Evolutionary conservation across 2,888 invertebrate species (phyloP), one percentile per base, ranked within the genome.

Genomic region (Idaea biselata): DNA sequence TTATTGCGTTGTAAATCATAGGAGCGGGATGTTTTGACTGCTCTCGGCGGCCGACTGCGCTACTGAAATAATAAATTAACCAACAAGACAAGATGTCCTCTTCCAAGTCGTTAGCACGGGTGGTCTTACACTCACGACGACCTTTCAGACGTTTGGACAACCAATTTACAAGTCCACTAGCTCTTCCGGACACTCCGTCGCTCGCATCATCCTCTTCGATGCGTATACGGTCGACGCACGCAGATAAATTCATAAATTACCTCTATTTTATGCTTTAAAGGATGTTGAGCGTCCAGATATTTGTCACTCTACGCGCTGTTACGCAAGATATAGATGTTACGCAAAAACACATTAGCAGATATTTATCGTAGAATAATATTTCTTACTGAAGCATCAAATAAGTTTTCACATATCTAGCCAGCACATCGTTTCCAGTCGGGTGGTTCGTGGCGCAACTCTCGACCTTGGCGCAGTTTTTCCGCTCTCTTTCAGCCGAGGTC

Each of bases 401-500:
- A 72, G 70, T 73, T 74, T 70, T 72, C 74, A 72, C 69, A 73
- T 74, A 80, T 77, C 72, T 73, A 71, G 63, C 72, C 18, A 64
- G 72, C 73, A 71, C 74, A 76, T 78, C 75, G 83, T 84, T 91
- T 89, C 86, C 88, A 87, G 77, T 86, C 79, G 86, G 88, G 78
- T 85, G 89, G 69, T 76, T 79, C 77, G 71, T 68, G 78, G 88
- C 87, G 84, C 82, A 88, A 87, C 89, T 89, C 77, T 61, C 68
- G 88, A 91, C 92, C 92, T 92, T 92, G 92, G 80, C 89, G 90
- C 76, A 68, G 79, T 87, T 91, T 89, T 91, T 91, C 89, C 92
- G 92, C 92, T 92, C 92, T 91, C 92, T 91, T 92, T 92, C 87
- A 88, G 88, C 78, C 84, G 87, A 88, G 86, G 87, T 86, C 85